Evolutionary conservation across 2,113 vertebrate species (phyloP).

Genomic region (Atractosteus spatula): DNA sequence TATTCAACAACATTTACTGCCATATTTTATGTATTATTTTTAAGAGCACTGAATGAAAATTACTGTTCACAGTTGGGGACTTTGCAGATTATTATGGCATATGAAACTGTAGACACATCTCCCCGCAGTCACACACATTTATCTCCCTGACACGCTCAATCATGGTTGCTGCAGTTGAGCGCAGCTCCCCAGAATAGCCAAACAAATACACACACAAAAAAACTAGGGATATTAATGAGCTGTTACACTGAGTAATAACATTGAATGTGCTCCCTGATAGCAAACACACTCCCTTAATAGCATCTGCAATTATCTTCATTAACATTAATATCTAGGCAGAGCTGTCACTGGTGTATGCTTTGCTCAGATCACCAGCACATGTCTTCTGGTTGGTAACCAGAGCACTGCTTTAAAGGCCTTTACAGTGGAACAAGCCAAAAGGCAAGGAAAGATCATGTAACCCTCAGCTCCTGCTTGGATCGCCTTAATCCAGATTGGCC

Average conservation of each 20-base stretch:
- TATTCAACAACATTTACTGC: no score
- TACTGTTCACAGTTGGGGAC: no score
- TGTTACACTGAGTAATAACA: conserved; percentile 64
- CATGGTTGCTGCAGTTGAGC: conserved; percentile 45
- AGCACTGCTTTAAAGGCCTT: neutral
- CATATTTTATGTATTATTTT: no score
- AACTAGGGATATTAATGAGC: conserved; percentile 78
- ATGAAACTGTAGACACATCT: conserved; percentile 48
- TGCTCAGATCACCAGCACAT: neutral
- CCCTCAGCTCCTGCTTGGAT: no score
- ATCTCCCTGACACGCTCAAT: conserved; percentile 66
- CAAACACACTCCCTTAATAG: conserved; percentile 77
- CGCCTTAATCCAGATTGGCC: neutral
- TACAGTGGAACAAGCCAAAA: neutral
- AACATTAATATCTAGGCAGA: conserved; percentile 61
- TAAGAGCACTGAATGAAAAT: no score
- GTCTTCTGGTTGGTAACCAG: neutral
- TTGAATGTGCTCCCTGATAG: conserved; percentile 68
- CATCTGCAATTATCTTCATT: conserved; percentile 71
- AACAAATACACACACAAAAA: conserved; percentile 25
- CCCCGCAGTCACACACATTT: conserved; percentile 64
- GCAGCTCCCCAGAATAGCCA: conserved; percentile 14
- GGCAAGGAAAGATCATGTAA: neutral
- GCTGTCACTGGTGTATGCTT: conserved; percentile 48
- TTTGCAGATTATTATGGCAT: conserved; percentile 19